phyloP scores from a whole-genome alignment of 2,797 vertebrate species.

The Semaprochilodus insignis region DNA sequence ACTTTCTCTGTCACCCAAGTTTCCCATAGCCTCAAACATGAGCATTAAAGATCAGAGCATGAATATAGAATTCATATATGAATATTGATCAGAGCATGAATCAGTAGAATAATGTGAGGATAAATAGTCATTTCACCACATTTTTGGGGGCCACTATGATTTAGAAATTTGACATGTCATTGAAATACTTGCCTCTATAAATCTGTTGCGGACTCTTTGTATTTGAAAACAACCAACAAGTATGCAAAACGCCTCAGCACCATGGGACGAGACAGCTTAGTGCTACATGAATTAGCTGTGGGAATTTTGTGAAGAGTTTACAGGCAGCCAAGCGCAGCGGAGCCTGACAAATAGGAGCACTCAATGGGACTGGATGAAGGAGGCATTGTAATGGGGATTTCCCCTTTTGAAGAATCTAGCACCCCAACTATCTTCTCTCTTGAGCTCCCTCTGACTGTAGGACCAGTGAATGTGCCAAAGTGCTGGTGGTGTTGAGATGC shows the following conservation, averaged over 20 bases:
- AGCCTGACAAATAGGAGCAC: constrained; percentile 73
- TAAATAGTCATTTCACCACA: too few relatives aligned
- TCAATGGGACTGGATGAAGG: constrained; percentile 64
- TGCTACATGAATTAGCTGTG: constrained; percentile 65
- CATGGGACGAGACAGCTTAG: constrained; percentile 45
- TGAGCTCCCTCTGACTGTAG: constrained; percentile 22
- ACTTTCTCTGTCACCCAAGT: too few relatives aligned
- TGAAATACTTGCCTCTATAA: not conserved
- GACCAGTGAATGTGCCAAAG: constrained; percentile 1
- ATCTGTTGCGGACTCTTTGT: not conserved
- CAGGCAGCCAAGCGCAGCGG: constrained; percentile 67
- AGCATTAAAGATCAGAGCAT: too few relatives aligned
- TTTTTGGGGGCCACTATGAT: too few relatives aligned
- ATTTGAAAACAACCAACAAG: not conserved
- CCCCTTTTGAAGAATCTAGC: constrained; percentile 15
- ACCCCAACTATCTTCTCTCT: not conserved
- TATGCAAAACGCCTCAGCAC: constrained; percentile 5
- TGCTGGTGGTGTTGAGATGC: constrained; percentile 4
- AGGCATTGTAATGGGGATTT: constrained; percentile 70
- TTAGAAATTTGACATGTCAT: too few relatives aligned
- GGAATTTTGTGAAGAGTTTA: constrained; percentile 60
- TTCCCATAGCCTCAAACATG: too few relatives aligned
- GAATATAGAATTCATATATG: too few relatives aligned
- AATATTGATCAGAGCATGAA: too few relatives aligned
- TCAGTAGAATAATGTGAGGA: too few relatives aligned